Evolutionary conservation across 2,888 invertebrate species (phyloP), one percentile per base, ranked within the genome.

Genomic region (Catonia carolina): DNA sequence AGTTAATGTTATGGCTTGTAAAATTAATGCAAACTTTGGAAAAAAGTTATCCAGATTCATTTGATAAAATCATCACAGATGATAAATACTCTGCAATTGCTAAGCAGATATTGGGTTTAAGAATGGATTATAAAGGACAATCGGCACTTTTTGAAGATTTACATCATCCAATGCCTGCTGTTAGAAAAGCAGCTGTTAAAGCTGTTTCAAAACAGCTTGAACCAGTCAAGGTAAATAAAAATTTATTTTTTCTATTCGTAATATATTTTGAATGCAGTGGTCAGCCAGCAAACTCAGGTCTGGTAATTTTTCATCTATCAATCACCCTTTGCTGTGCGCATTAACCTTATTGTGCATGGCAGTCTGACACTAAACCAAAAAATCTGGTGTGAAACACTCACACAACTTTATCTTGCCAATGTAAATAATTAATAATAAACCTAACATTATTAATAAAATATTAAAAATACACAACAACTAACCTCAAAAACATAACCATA

Each of bases 21-120:
- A n/a, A 8, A 15, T 27, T 23, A 18, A 22, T 45, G 22, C 18
- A 22, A n/a, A 45, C 18, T 6, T 69, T 89, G 1, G 89, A 90
- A 70, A 75, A 72, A 3, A 81, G 82, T 63, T 89, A 89, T 69
- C 85, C 90, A 0, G 74, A 75, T 1, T 78, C 78, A 10, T 89
- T 89, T 68, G 89, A 89, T 66, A 73, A 75, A 14, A 59, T 60
- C 17, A 37, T 64, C 17, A 57, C 53, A 14, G 55, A 50, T 6
- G 41, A 51, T 10, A 47, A 58, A 4, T 59, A 56, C 8, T 51
- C 59, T 27, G 54, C 54, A 47, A 60, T 60, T 22, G 55, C 62
- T 6, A 55, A 55, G 45, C 54, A 53, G 10, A 50, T 64, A 18
- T 42, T 64, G 8, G 60, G 62, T 14, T 50, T 63, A n/a, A 60